These are phyloP conservation scores for Eledone cirrhosa DNA, from an alignment of 2,888 invertebrate genomes.

Conservation along the genomic window DNA sequence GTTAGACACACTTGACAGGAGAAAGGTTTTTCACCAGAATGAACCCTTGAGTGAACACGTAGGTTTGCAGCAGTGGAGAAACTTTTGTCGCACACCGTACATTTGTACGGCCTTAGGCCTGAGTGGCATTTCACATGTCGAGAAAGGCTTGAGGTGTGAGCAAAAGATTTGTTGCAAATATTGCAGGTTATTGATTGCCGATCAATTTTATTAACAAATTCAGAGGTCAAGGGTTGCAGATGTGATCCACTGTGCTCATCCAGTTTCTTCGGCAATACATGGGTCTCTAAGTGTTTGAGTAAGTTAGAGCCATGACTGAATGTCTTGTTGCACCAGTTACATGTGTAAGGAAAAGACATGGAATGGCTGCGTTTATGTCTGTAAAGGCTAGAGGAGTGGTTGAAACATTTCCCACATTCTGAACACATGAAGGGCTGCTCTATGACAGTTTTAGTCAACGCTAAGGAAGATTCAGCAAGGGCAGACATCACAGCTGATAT, in stretches of 20 bases:
- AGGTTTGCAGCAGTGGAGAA: conserved; percentile 11
- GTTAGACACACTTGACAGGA: conserved; percentile 10
- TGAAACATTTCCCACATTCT: not conserved
- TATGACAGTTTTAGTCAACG: not conserved
- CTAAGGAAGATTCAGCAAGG: not conserved
- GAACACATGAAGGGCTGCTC: not conserved
- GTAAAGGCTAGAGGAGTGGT: conserved; percentile 17
- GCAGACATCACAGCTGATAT: not conserved
- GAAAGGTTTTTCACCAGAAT: conserved; percentile 10
- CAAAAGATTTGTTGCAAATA: conserved; percentile 6
- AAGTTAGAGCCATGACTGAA: not conserved
- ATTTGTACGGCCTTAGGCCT: conserved; percentile 9
- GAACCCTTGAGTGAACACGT: not conserved
- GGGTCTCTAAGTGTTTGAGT: conserved; percentile 18
- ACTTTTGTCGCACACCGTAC: not conserved
- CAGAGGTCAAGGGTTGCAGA: too few relatives aligned
- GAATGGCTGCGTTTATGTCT: conserved; percentile 16
- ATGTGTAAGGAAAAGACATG: not conserved
- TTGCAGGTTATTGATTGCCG: not conserved
- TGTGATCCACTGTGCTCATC: not conserved
- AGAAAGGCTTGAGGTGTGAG: conserved; percentile 15
- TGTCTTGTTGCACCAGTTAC: not conserved
- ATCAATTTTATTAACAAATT: not conserved
- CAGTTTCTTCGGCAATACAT: not conserved
- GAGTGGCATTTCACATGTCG: conserved; percentile 20